Evolutionary conservation across 2,888 invertebrate species (phyloP).

Genomic region (Schizaphis graminum): DNA sequence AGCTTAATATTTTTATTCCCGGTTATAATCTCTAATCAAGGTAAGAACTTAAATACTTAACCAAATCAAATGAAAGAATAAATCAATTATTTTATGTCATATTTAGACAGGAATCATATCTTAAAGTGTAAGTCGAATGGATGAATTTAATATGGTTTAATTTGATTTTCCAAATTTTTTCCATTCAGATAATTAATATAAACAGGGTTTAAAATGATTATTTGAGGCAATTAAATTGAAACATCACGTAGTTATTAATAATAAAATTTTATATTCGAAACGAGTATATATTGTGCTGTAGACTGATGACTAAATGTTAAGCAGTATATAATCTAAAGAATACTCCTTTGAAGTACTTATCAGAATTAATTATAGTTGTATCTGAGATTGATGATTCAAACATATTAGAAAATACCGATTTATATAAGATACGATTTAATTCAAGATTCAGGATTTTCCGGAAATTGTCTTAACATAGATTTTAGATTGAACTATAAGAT

Average conservation of each 20-base stretch:
- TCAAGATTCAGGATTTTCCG: neutral
- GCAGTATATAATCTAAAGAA: neutral
- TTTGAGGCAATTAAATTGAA: neutral
- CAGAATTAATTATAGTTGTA: neutral
- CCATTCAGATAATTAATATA: neutral
- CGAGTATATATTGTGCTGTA: neutral
- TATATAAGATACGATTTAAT: neutral
- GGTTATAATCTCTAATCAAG: neutral
- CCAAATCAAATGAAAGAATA: neutral
- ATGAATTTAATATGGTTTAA: neutral
- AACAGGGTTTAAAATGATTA: neutral
- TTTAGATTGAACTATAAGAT: neutral
- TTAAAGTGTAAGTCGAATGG: neutral
- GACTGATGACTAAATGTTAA: neutral
- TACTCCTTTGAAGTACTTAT: neutral
- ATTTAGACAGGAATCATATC: neutral
- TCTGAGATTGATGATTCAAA: neutral
- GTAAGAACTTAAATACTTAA: neutral
- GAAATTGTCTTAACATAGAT: neutral
- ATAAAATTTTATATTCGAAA: neutral
- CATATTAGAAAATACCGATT: neutral
- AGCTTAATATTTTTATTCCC: neutral
- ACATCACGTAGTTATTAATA: no score
- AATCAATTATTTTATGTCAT: neutral
- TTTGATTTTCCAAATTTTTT: neutral